Evolutionary conservation across 2,888 invertebrate species (phyloP).

Genomic region (Patella caerulea): DNA sequence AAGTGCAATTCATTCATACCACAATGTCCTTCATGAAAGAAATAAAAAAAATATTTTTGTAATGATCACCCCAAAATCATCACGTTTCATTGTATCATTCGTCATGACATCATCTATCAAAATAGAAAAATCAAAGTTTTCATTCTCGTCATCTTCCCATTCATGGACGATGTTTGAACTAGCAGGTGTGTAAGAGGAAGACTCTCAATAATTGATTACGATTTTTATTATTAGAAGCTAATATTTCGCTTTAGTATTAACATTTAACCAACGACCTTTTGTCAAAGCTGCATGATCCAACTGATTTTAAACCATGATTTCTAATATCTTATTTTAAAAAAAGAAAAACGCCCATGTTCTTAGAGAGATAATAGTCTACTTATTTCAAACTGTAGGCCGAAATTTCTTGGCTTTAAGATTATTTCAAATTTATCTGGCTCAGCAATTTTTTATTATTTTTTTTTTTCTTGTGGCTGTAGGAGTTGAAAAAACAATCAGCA

Average conservation of each 20-base stretch:
- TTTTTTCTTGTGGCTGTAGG: conserved; percentile 8
- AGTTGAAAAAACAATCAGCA: too few relatives aligned
- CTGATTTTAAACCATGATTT: too few relatives aligned
- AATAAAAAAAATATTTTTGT: background rate
- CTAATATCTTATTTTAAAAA: too few relatives aligned
- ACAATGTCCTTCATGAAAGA: background rate
- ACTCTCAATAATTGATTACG: background rate
- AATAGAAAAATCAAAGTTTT: too few relatives aligned
- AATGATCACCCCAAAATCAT: background rate
- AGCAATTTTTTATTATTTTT: conserved; percentile 20
- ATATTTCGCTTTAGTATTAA: conserved; percentile 11
- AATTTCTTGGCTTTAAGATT: conserved; percentile 33
- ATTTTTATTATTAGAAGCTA: conserved; percentile 5
- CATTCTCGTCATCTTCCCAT: background rate
- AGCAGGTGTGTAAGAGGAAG: conserved; percentile 1
- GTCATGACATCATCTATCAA: background rate
- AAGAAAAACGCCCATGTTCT: too few relatives aligned
- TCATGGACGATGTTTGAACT: background rate
- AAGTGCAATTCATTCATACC: conserved; percentile 3
- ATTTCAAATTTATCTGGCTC: conserved; percentile 29
- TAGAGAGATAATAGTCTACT: too few relatives aligned
- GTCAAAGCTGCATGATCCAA: background rate
- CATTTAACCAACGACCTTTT: conserved; percentile 6
- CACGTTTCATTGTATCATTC: background rate
- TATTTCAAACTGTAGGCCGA: too few relatives aligned